These are phyloP conservation scores for Chrysochloris asiatica DNA, from an alignment of 2,113 vertebrate species.

Conservation along the genomic window DNA sequence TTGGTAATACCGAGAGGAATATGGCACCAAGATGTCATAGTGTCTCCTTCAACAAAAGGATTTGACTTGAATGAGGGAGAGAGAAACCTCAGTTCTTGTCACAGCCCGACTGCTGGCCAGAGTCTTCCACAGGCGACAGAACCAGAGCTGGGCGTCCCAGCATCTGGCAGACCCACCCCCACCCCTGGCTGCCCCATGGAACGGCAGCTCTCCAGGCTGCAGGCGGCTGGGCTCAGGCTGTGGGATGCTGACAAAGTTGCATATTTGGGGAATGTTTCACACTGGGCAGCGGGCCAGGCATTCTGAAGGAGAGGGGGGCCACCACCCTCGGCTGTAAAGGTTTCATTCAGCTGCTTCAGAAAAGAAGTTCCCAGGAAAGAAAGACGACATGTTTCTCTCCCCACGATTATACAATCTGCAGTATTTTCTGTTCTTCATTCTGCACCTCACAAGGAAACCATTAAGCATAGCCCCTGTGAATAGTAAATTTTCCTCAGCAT, in stretches of 20 bases:
- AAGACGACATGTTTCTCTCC: not conserved
- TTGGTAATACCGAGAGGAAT: slow-evolving; percentile 14
- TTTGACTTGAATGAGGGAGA: slow-evolving; percentile 49
- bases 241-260: slow-evolving; percentile 27
- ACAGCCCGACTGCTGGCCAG: not conserved
- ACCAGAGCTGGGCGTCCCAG: not conserved
- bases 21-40: not conserved
- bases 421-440: not conserved
- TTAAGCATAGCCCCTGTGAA: not conserved
- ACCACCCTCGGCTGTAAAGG: slow-evolving; percentile 61
- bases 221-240: not conserved
- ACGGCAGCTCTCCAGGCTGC: slow-evolving; percentile 31
- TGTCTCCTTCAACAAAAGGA: slow-evolving; percentile 61
- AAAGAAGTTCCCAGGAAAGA: slow-evolving; percentile 65
- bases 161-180: slow-evolving; percentile 38
- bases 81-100: slow-evolving; percentile 27
- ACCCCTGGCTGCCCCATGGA: not conserved
- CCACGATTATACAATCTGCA: not conserved
- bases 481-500: not conserved
- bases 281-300: slow-evolving; percentile 71
- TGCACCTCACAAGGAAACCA: not conserved
- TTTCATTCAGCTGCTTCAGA: slow-evolving; percentile 67
- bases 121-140: slow-evolving; percentile 5
- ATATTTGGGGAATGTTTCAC: slow-evolving; percentile 75
- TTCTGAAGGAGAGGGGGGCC: slow-evolving; percentile 69